phyloP scores from a whole-genome alignment of 2,797 vertebrate genomes.

The Mormyrus hasselquistii region DNA sequence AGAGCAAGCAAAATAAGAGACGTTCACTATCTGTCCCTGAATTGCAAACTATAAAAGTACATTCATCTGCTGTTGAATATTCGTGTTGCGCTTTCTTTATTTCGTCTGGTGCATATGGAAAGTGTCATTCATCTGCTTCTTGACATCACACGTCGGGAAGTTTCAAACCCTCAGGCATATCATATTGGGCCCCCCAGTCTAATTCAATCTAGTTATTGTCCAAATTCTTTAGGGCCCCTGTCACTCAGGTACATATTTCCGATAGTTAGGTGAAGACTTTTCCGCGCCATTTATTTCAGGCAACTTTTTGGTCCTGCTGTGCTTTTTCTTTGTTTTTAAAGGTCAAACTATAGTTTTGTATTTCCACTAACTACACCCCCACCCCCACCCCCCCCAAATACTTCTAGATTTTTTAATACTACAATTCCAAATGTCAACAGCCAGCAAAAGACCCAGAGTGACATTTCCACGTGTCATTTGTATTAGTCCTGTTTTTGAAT shows the following conservation, averaged over 20 bases:
- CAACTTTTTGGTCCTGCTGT: background rate
- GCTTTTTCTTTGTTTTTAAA: background rate
- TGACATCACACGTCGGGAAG: background rate
- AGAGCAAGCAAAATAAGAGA: background rate
- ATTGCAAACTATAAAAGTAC: background rate
- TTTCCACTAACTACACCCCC: background rate
- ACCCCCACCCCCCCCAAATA: background rate
- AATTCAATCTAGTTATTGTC: background rate
- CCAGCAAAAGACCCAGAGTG: background rate
- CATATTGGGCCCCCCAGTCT: background rate
- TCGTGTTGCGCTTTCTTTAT: background rate
- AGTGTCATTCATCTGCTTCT: background rate
- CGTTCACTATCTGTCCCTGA: background rate
- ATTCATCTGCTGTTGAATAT: background rate
- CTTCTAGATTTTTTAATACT: background rate
- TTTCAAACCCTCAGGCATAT: background rate
- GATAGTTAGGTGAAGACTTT: background rate
- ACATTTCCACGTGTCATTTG: background rate
- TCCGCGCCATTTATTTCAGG: background rate
- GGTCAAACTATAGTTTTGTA: background rate
- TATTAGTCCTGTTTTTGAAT: constrained; percentile 4
- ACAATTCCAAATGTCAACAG: background rate
- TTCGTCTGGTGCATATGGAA: background rate
- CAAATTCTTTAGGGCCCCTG: background rate
- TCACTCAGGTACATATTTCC: background rate